phyloP scores from a whole-genome alignment of 2,888 invertebrate species.

The Megamerina dolium region DNA sequence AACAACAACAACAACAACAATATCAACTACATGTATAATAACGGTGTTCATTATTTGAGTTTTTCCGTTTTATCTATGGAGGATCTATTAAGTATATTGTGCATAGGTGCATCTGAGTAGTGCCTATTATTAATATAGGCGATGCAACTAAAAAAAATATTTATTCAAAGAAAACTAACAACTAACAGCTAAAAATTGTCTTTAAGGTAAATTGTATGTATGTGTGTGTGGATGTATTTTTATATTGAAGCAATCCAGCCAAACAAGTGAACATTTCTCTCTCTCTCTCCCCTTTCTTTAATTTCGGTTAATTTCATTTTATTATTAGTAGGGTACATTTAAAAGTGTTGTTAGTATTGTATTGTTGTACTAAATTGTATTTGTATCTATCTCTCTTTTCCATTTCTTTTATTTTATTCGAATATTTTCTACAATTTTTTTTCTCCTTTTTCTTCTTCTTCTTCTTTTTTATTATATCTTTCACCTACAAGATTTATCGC shows the following conservation, averaged over 20 bases:
- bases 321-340: constrained; percentile 17
- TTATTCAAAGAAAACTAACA: constrained; percentile 31
- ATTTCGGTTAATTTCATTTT: constrained; percentile 9
- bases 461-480: constrained; percentile 27
- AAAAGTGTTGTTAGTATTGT: too few relatives aligned
- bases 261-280: constrained; percentile 2
- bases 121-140: constrained; percentile 19
- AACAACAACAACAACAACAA: too few relatives aligned
- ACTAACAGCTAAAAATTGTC: not conserved
- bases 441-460: constrained; percentile 13
- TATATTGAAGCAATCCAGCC: not conserved
- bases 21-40: not conserved
- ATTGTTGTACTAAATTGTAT: too few relatives aligned
- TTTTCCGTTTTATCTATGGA: constrained; percentile 7
- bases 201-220: too few relatives aligned
- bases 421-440: too few relatives aligned
- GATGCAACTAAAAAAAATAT: constrained; percentile 30
- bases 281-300: constrained; percentile 4
- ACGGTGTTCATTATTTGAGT: not conserved
- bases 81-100: too few relatives aligned
- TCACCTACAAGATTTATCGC: constrained; percentile 43
- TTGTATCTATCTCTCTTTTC: too few relatives aligned
- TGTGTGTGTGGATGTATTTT: too few relatives aligned
- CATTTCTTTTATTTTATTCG: too few relatives aligned
- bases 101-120: too few relatives aligned